Conservation (phyloP, 2,797 vertebrate genomes). For the Sarcoramphus papa region DNA sequence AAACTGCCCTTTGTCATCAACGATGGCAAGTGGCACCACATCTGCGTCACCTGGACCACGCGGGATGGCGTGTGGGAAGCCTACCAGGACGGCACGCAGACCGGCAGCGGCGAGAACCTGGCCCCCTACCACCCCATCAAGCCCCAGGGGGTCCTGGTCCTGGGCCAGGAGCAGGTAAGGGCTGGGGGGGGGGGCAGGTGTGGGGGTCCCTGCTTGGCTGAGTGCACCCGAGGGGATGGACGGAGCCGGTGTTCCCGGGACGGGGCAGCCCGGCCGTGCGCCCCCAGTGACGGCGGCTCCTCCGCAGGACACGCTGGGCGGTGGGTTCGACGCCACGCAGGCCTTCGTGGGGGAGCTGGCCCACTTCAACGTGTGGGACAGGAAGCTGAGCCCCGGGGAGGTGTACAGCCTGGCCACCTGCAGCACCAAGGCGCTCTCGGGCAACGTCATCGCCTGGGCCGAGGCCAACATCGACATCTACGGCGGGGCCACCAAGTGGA, state of each 20-base stretch:
- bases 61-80: slow-evolving; percentile 95
- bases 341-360: slow-evolving; percentile 92
- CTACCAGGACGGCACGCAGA: slow-evolving; percentile 89
- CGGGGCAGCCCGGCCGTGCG: fast-evolving
- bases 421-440: slow-evolving; percentile 83
- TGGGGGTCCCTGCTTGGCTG: fast-evolving
- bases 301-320: slow-evolving; percentile 88
- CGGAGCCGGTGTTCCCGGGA: fast-evolving
- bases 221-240: not conserved
- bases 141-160: slow-evolving; percentile 88
- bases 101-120: slow-evolving; percentile 89
- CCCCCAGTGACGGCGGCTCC: not conserved
- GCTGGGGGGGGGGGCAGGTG: fast-evolving
- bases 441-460: slow-evolving; percentile 92
- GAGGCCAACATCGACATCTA: slow-evolving; percentile 91
- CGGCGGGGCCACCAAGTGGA: slow-evolving; percentile 93
- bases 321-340: slow-evolving; percentile 93
- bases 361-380: slow-evolving; percentile 92
- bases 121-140: slow-evolving; percentile 96
- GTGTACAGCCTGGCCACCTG: slow-evolving; percentile 93
- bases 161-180: slow-evolving; percentile 93
- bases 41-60: slow-evolving; percentile 94
- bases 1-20: slow-evolving; percentile 92
- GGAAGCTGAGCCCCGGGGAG: slow-evolving; percentile 86
- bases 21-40: slow-evolving; percentile 94